Percentiles rank a stretch among this genome's conserved stretches.
Evolutionary conservation across 2,797 vertebrate genomes (phyloP).

Genomic region (Sciurus vulgaris): DNA sequence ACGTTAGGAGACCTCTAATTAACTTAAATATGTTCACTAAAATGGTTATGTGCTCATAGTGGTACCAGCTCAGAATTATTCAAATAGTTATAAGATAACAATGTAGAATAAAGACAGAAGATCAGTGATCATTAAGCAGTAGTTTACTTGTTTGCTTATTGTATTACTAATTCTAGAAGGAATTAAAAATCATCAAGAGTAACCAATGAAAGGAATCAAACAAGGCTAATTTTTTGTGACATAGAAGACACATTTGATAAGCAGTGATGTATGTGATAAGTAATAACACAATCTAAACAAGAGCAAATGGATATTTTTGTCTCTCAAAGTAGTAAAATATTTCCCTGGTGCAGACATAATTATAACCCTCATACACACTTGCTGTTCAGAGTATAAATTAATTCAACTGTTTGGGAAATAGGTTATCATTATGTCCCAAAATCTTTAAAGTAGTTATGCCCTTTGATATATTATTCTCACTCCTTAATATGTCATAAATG

Average conservation of each 20-base stretch:
- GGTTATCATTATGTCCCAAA: neutral
- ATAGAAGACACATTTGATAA: conserved; percentile 4
- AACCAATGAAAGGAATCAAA: neutral
- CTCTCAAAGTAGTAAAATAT: conserved; percentile 30
- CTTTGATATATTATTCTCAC: conserved; percentile 11
- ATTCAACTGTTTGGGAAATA: neutral
- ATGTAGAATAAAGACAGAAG: neutral
- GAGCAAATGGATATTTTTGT: neutral
- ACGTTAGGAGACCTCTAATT: conserved; percentile 20
- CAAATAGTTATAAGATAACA: conserved; percentile 8
- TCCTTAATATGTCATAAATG: conserved; percentile 54
- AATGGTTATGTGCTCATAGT: neutral
- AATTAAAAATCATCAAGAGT: conserved; percentile 21
- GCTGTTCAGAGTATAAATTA: neutral
- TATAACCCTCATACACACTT: neutral
- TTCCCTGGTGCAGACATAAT: neutral
- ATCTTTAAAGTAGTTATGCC: neutral
- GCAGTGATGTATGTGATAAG: neutral
- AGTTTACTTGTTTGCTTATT: neutral
- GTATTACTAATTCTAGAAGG: neutral
- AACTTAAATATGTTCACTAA: conserved; percentile 10
- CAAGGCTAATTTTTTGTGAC: neutral
- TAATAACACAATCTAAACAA: conserved; percentile 22
- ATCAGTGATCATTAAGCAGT: neutral
- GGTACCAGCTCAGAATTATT: neutral